Percentiles rank a stretch among this genome's conserved stretches.
phyloP scores from a whole-genome alignment of 2,113 vertebrate genomes.

The Eulemur macaco region DNA sequence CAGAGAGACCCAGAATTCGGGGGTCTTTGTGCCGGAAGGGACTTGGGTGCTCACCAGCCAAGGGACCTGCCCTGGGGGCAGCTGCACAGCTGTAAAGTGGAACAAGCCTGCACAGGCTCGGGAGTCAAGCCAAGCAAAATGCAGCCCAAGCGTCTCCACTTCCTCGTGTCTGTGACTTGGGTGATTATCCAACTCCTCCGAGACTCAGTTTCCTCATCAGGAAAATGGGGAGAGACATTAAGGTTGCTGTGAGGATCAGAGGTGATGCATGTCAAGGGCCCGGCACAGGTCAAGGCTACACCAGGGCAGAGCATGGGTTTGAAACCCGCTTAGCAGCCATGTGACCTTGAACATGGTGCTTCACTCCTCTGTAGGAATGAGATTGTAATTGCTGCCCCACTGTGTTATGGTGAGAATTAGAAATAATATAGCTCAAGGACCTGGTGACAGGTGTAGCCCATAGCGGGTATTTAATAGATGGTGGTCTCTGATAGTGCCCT shows the following conservation, averaged over 20 bases:
- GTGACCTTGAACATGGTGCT: not conserved
- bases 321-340: rapidly evolving
- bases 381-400: not conserved
- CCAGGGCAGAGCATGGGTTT: not conserved
- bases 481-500: not conserved
- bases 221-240: not conserved
- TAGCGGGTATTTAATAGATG: rapidly evolving
- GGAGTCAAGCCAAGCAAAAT: not conserved
- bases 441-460: not conserved
- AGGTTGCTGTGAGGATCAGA: not conserved
- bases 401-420: not conserved
- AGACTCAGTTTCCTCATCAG: not conserved
- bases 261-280: rapidly evolving
- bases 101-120: not conserved
- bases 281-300: not conserved
- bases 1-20: not conserved
- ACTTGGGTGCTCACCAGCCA: not conserved
- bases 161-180: not conserved
- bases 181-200: not conserved
- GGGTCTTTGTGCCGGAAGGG: not conserved
- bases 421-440: not conserved
- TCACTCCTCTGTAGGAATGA: not conserved
- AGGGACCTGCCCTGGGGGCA: not conserved
- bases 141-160: not conserved
- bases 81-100: too few relatives aligned